These are phyloP conservation scores for Selenia dentaria DNA, from an alignment of 2,888 invertebrate species.

Conservation along the genomic window DNA sequence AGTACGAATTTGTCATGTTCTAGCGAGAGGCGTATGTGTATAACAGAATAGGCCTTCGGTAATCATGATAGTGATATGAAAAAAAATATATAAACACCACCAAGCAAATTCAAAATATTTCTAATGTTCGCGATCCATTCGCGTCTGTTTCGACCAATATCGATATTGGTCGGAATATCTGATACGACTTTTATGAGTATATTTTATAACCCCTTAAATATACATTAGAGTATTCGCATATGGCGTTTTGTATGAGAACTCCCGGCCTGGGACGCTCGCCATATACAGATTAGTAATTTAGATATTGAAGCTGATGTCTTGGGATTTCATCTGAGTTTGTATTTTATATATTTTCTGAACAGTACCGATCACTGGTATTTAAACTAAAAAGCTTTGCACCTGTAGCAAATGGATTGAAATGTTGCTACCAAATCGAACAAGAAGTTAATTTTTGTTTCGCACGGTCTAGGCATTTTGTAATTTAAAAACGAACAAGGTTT, in stretches of 20 bases:
- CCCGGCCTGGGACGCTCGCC: conserved; percentile 32
- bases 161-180: conserved; percentile 63
- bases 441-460: no score
- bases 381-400: no score
- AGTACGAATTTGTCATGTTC: no score
- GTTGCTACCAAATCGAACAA: no score
- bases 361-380: conserved; percentile 1
- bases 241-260: conserved; percentile 37
- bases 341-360: conserved; percentile 27
- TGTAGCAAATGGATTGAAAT: no score
- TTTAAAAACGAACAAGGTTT: no score
- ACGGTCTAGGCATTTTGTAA: no score
- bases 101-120: no score
- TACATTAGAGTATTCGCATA: conserved; percentile 46
- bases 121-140: background rate
- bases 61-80: no score
- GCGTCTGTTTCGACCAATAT: conserved; percentile 49
- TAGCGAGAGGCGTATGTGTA: no score
- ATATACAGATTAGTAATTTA: conserved; percentile 53
- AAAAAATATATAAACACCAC: no score
- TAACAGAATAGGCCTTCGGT: no score
- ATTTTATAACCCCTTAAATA: conserved; percentile 52
- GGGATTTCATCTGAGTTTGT: conserved; percentile 34
- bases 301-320: conserved; percentile 43
- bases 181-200: conserved; percentile 57